phyloP scores from a whole-genome alignment of 2,888 invertebrate species.

The Marasmarcha lunaedactyla region DNA sequence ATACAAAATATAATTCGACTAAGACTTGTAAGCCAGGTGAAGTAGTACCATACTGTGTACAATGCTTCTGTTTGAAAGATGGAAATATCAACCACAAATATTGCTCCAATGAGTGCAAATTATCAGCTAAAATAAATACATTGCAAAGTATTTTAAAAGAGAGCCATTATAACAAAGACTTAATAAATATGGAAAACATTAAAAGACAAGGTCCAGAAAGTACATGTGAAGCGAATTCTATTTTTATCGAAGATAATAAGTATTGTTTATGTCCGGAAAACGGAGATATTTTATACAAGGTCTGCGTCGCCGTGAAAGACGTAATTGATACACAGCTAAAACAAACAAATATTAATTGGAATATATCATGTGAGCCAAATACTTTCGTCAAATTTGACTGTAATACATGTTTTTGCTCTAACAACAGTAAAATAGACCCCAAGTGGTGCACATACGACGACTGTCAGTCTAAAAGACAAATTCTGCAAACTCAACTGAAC shows the following conservation, averaged over 20 bases:
- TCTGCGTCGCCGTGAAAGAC: constrained; percentile 29
- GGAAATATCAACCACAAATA: constrained; percentile 30
- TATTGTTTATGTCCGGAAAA: constrained; percentile 45
- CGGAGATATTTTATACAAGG: constrained; percentile 27
- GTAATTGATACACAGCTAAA: not conserved
- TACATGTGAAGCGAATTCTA: constrained; percentile 31
- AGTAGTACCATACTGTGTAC: constrained; percentile 39
- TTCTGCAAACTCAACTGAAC: constrained; percentile 23
- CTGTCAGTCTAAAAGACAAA: constrained; percentile 34
- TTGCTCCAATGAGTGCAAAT: constrained; percentile 39
- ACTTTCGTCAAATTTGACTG: constrained; percentile 50
- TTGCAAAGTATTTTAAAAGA: constrained; percentile 34
- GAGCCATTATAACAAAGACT: constrained; percentile 16
- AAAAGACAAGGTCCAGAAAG: constrained; percentile 20
- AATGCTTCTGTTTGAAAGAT: constrained; percentile 42
- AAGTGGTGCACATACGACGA: constrained; percentile 60
- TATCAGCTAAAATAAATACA: constrained; percentile 34
- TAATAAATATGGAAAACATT: constrained; percentile 27
- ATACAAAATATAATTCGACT: constrained; percentile 22
- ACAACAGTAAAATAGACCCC: constrained; percentile 41
- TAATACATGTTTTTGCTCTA: constrained; percentile 52
- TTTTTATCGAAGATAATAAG: constrained; percentile 33
- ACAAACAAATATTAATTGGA: constrained; percentile 21
- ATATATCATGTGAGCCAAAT: constrained; percentile 37
- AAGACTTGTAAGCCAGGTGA: constrained; percentile 36